Evolutionary conservation across 2,888 invertebrate genomes (phyloP), one percentile per base, ranked within the genome.

Genomic region (Cephus spinipes): DNA sequence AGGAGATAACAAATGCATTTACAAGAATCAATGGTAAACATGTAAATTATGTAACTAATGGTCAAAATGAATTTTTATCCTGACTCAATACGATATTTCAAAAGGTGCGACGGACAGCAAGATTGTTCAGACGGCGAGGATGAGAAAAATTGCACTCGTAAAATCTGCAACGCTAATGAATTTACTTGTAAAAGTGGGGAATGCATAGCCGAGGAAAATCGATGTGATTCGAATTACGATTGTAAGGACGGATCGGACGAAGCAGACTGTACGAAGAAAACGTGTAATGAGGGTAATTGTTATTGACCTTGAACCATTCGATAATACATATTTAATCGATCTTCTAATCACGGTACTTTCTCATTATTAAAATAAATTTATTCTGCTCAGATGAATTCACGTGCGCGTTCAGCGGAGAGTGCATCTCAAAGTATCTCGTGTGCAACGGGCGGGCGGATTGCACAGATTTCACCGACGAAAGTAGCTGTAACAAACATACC

Each of bases 401-500:
- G 80, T 97, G 97, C 88, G 55, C 23, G 23, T 55, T 55, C 23
- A 55, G 23, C 1, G 95, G 95, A 0, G 92, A 93, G 32, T 98
- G 98, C 87, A 94, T 98, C 76, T 93, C 94, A 9, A 91, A 94
- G 79, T 92, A 90, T 75, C 94, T 94, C 92, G 94, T 95, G 73
- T 97, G 97, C 89, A 96, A 98, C 89, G 94, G 94, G 0, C 92
- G 93, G n/a, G 91, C 92, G 73, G 97, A 98, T 91, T 98, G 98
- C 88, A 85, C 89, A 0, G 97, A 97, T 90, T 92, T 92, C 15
- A 95, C 95, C 0, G 97, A 97, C 85, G 97, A 97, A 90, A 89
- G 91, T 1, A 93, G 94, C 79, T 94, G 93, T 79, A 74, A 36
- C 33, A 31, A 68, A 6, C 82, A 84, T 69, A 79, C 81, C 4